Evolutionary conservation across 1,140 invertebrate genomes (phyloP).

Genomic region (Battus philenor): DNA sequence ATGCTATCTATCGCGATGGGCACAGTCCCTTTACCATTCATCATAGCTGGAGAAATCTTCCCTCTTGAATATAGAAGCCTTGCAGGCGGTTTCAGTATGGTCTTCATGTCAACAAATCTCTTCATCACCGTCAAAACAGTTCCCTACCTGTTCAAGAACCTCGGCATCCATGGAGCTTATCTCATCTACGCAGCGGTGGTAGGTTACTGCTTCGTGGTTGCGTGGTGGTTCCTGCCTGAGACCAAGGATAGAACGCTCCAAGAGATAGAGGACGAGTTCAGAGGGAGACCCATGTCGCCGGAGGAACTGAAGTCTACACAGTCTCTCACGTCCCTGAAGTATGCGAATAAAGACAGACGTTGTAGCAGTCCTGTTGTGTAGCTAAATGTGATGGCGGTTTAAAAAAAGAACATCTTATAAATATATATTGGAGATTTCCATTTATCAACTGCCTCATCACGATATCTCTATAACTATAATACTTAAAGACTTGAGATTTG

Average conservation of each 20-base stretch:
- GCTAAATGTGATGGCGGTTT: no score
- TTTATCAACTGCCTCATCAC: no score
- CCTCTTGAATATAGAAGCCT: slow-evolving; percentile 42
- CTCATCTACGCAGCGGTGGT: slow-evolving; percentile 27
- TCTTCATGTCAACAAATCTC: slow-evolving; percentile 37
- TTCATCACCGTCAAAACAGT: slow-evolving; percentile 43
- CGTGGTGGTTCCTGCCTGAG: slow-evolving; percentile 36
- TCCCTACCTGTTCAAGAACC: slow-evolving; percentile 27
- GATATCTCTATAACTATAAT: no score
- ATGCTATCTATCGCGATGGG: slow-evolving; percentile 46
- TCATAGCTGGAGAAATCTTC: slow-evolving; percentile 42
- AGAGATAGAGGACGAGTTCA: slow-evolving; percentile 50
- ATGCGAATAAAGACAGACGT: slow-evolving; percentile 39
- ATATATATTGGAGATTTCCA: no score
- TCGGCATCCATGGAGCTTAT: slow-evolving; percentile 37
- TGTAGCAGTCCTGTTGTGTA: slow-evolving; percentile 49
- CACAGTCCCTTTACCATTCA: slow-evolving; percentile 38
- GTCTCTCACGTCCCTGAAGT: slow-evolving; percentile 39
- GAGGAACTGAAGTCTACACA: slow-evolving; percentile 40
- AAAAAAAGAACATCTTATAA: no score
- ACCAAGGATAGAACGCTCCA: slow-evolving; percentile 49
- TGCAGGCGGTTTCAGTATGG: slow-evolving; percentile 38
- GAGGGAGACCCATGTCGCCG: slow-evolving; percentile 36
- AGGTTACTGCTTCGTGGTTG: slow-evolving; percentile 26
- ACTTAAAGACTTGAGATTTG: no score